A percentile compares a stretch with the other conserved stretches of the same genome.
Conservation (phyloP, 2,888 invertebrate species). For the Brassicogethes aeneus region DNA sequence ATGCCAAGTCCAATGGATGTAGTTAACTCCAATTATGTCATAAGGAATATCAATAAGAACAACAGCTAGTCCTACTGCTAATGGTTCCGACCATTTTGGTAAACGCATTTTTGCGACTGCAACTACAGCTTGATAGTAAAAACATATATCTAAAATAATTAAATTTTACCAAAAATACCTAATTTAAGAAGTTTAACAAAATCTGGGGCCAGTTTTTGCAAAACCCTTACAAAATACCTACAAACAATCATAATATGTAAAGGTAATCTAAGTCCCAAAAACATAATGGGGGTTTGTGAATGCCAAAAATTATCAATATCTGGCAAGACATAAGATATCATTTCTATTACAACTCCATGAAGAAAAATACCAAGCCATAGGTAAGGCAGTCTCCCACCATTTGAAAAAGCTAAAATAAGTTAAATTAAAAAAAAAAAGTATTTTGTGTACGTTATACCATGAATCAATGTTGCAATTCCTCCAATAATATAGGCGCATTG, state of each 20-base stretch:
- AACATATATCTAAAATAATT: conserved; percentile 55
- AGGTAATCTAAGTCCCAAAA: conserved; percentile 62
- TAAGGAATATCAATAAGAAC: conserved; percentile 71
- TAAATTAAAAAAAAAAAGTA: not conserved
- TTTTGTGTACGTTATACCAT: conserved; percentile 50
- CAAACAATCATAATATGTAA: conserved; percentile 63
- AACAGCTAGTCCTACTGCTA: conserved; percentile 59
- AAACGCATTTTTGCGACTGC: conserved; percentile 49
- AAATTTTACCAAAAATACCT: not conserved
- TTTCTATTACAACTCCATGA: conserved; percentile 65
- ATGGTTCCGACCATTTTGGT: conserved; percentile 51
- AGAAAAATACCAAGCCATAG: conserved; percentile 65
- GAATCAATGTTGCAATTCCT: conserved; percentile 54
- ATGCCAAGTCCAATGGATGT: conserved; percentile 80
- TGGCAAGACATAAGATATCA: conserved; percentile 58
- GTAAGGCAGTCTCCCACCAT: conserved; percentile 66
- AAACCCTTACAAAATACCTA: too few species aligned
- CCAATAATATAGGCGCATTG: conserved; percentile 54
- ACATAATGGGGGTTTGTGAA: conserved; percentile 63
- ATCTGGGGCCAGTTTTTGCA: too few species aligned
- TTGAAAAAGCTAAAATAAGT: conserved; percentile 48
- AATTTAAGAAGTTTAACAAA: conserved; percentile 29
- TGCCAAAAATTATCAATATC: conserved; percentile 82
- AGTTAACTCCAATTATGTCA: conserved; percentile 69
- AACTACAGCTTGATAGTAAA: conserved; percentile 51